Percentiles rank a stretch among this genome's conserved stretches.
Evolutionary conservation across 1,140 invertebrate genomes (phyloP).

Genomic region (Cecropterus lyciades): DNA sequence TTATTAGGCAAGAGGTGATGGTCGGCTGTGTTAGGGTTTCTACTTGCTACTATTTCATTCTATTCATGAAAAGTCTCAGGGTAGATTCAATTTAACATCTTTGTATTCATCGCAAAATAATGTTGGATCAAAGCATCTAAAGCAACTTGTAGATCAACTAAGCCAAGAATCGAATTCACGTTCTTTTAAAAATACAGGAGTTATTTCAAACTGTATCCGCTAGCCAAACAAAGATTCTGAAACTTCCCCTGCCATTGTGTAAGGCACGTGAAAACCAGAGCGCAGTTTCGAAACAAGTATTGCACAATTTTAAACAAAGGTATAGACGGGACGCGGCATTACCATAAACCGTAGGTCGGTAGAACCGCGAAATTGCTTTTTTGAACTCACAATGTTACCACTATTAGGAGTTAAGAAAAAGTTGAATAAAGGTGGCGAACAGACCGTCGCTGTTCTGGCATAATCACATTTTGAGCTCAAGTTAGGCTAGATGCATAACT

Average conservation of each 20-base stretch:
- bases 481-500: slow-evolving; percentile 56
- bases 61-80: no score
- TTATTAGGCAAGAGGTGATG: no score
- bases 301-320: slow-evolving; percentile 79
- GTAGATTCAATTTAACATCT: no score
- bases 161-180: slow-evolving; percentile 37
- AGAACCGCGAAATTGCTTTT: slow-evolving; percentile 76
- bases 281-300: slow-evolving; percentile 71
- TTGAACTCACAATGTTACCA: slow-evolving; percentile 78
- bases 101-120: background rate
- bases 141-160: slow-evolving; percentile 36
- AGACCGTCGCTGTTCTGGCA: slow-evolving; percentile 47
- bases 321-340: slow-evolving; percentile 70
- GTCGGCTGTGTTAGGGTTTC: no score
- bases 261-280: slow-evolving; percentile 71
- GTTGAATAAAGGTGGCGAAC: slow-evolving; percentile 62
- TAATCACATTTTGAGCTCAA: slow-evolving; percentile 65
- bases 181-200: slow-evolving; percentile 54
- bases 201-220: slow-evolving; percentile 54
- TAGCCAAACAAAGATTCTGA: slow-evolving; percentile 66
- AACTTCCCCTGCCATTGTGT: slow-evolving; percentile 62
- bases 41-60: no score
- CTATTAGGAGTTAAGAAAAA: slow-evolving; percentile 75
- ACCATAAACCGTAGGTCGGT: slow-evolving; percentile 71
- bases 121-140: slow-evolving; percentile 38